Evolutionary conservation across 2,113 vertebrate species (phyloP).

Genomic region (Rhegmatorhina hoffmannsi): DNA sequence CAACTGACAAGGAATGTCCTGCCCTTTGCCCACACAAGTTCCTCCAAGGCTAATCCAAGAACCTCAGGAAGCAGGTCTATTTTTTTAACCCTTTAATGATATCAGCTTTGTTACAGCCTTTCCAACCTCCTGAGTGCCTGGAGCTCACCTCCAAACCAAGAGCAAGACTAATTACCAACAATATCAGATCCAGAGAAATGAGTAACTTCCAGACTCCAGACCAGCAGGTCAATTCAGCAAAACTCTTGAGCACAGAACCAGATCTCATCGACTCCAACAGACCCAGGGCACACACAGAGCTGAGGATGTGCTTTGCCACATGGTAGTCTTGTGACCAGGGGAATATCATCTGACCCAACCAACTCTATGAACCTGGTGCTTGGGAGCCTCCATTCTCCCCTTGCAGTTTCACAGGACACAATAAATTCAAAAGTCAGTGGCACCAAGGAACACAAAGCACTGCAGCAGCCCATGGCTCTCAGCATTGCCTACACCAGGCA

Average conservation of each 20-base stretch:
- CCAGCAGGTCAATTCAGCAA: neutral
- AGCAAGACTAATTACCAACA: neutral
- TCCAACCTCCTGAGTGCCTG: neutral
- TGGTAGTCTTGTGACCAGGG: neutral
- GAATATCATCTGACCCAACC: neutral
- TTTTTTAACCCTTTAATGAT: neutral
- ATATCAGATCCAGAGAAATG: neutral
- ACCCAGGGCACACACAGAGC: accelerated
- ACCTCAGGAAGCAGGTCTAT: accelerated
- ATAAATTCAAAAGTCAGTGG: neutral
- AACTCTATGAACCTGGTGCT: neutral
- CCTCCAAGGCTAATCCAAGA: neutral
- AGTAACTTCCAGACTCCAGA: neutral
- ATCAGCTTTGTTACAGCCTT: neutral
- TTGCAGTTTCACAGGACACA: neutral
- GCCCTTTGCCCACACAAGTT: accelerated
- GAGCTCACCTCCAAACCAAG: neutral
- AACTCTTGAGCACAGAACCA: neutral
- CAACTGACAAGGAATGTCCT: neutral
- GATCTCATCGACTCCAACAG: neutral
- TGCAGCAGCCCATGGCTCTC: neutral
- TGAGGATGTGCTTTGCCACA: neutral
- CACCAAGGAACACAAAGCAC: neutral
- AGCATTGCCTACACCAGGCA: neutral
- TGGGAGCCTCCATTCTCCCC: neutral